phyloP scores from a whole-genome alignment of 2,113 vertebrate species.

The Parus major region DNA sequence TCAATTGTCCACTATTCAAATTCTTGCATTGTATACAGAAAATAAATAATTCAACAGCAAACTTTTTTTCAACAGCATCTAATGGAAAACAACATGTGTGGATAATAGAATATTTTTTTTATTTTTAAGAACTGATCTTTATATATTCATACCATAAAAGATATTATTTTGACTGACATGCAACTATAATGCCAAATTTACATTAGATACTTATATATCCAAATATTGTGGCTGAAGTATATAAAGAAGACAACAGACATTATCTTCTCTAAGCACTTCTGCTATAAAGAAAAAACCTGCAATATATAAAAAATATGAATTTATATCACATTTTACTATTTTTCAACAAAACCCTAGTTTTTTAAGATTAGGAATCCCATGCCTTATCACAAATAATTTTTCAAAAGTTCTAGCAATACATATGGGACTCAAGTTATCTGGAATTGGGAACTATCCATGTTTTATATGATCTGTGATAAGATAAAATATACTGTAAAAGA shows the following conservation, averaged over 20 bases:
- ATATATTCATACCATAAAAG: background rate
- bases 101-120: background rate
- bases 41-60: background rate
- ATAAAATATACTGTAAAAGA: background rate
- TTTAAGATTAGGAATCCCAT: background rate
- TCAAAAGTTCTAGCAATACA: background rate
- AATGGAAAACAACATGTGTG: background rate
- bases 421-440: background rate
- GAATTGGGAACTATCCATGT: background rate
- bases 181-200: background rate
- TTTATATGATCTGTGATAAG: background rate
- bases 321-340: background rate
- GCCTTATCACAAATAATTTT: background rate
- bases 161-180: background rate
- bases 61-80: background rate
- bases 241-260: background rate
- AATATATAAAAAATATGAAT: background rate
- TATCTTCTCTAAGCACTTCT: background rate
- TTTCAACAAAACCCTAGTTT: background rate
- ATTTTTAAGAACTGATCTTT: background rate
- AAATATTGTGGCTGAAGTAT: background rate
- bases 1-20: background rate
- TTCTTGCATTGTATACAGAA: background rate
- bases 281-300: background rate
- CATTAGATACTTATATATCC: background rate